phyloP scores from a whole-genome alignment of 2,113 vertebrate genomes.

The Meles meles region DNA sequence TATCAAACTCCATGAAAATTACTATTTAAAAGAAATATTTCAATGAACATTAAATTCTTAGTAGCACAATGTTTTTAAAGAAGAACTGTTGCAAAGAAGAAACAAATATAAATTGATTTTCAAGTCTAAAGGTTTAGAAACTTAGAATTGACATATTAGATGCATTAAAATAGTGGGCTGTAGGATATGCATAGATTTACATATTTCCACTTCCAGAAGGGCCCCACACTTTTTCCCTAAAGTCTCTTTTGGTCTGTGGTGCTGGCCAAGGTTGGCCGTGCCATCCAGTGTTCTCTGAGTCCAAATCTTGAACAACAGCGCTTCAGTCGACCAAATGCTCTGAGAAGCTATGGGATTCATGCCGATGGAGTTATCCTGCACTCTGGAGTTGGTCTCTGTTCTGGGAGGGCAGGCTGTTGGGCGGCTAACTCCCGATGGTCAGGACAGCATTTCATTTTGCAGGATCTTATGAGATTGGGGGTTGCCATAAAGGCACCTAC shows the following conservation, averaged over 20 bases:
- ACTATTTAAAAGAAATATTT: slow-evolving; percentile 1
- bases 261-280: background rate
- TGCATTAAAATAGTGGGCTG: background rate
- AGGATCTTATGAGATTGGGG: background rate
- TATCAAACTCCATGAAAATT: background rate
- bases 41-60: slow-evolving; percentile 6
- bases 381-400: background rate
- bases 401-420: background rate
- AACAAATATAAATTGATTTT: background rate
- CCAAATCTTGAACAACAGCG: background rate
- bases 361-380: background rate
- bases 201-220: background rate
- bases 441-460: background rate
- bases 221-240: background rate
- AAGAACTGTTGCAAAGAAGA: background rate
- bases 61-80: background rate
- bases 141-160: background rate
- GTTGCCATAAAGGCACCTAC: background rate
- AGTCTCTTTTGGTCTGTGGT: background rate
- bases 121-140: background rate
- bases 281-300: background rate
- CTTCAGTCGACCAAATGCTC: background rate
- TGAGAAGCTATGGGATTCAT: background rate
- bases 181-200: background rate
- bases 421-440: background rate